phyloP scores from a whole-genome alignment of 2,888 invertebrate genomes.

The Allacma fusca region DNA sequence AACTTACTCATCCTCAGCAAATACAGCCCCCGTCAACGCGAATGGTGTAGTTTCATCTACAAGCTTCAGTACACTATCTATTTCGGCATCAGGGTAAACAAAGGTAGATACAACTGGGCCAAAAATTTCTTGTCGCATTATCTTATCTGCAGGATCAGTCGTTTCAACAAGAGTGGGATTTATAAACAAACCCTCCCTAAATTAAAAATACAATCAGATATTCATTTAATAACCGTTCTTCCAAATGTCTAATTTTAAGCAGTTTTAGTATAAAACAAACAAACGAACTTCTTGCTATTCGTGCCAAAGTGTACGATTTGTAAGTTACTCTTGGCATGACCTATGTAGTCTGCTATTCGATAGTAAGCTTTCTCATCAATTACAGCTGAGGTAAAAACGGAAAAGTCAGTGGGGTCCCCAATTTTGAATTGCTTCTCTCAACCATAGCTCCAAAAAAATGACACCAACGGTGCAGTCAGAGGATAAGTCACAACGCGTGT shows the following conservation, averaged over 20 bases:
- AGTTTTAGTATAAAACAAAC: too few relatives aligned
- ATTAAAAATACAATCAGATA: too few relatives aligned
- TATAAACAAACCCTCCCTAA: conserved; percentile 86
- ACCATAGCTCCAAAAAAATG: conserved; percentile 77
- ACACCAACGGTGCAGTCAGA: conserved; percentile 75
- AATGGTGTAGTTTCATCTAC: conserved; percentile 84
- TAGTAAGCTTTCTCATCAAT: conserved; percentile 94
- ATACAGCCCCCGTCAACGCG: conserved; percentile 95
- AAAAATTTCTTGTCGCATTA: conserved; percentile 96
- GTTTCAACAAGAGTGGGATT: conserved; percentile 92
- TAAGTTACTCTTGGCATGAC: conserved; percentile 80
- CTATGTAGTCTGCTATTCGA: conserved; percentile 87
- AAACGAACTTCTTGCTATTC: conserved; percentile 76
- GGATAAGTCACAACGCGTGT: conserved; percentile 71
- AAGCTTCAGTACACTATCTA: conserved; percentile 74
- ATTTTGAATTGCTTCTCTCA: conserved; percentile 79
- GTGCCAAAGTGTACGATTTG: conserved; percentile 88
- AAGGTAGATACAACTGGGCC: conserved; percentile 91
- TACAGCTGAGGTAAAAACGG: conserved; percentile 90
- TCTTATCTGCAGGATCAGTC: conserved; percentile 82
- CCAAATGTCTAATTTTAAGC: too few relatives aligned
- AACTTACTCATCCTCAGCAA: conserved; percentile 80
- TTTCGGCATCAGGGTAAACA: conserved; percentile 82
- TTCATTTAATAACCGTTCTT: too few relatives aligned
- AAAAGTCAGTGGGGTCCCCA: conserved; percentile 83